phyloP scores from a whole-genome alignment of 1,140 invertebrate species.

The Samia ricini region DNA sequence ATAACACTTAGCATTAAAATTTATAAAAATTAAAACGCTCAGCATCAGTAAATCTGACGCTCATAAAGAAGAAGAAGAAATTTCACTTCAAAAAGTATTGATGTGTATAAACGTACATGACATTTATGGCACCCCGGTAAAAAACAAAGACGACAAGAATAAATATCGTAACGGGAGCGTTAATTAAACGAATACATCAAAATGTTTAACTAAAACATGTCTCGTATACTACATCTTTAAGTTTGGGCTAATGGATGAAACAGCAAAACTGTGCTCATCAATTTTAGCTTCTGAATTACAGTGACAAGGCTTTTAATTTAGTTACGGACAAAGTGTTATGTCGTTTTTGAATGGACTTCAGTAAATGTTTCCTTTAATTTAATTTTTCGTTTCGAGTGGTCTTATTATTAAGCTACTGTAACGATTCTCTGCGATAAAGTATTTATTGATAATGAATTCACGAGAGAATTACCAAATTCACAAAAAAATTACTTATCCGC shows the following conservation, averaged over 20 bases:
- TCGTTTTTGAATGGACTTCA: no score
- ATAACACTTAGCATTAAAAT: no score
- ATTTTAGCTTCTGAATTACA: not conserved
- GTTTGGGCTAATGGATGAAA: conserved; percentile 3
- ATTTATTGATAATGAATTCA: no score
- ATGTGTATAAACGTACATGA: not conserved
- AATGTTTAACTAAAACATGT: not conserved
- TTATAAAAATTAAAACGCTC: no score
- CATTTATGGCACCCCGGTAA: not conserved
- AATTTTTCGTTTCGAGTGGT: no score
- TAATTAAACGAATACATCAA: not conserved
- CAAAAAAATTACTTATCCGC: no score
- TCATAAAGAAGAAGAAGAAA: not conserved
- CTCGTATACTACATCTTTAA: not conserved
- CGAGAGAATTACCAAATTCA: no score
- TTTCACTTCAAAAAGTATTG: not conserved
- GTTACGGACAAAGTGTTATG: not conserved
- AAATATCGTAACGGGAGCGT: not conserved
- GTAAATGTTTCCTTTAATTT: no score
- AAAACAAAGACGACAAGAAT: not conserved
- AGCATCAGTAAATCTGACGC: no score
- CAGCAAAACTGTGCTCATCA: conserved; percentile 5
- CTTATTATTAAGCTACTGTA: no score
- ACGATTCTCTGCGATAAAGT: no score
- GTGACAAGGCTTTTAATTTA: not conserved